These are phyloP conservation scores for Pecten maximus DNA, from an alignment of 2,888 invertebrate genomes.

Conservation along the genomic window DNA sequence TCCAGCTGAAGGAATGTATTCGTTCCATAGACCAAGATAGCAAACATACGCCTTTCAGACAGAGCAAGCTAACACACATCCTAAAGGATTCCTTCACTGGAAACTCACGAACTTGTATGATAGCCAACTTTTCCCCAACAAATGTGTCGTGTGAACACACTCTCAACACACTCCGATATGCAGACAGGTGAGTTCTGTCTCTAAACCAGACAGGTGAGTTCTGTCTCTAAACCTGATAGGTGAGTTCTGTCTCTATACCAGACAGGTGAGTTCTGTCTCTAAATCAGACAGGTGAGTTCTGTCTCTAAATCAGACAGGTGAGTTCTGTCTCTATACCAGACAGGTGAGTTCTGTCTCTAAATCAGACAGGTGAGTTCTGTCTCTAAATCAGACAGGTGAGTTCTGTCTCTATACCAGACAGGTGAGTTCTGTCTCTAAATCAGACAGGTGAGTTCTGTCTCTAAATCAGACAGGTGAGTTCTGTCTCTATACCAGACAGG, in stretches of 20 bases:
- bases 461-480: no score
- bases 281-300: no score
- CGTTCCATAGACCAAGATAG: conserved; percentile 81
- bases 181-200: conserved; percentile 78
- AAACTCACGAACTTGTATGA: conserved; percentile 81
- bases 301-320: no score
- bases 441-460: no score
- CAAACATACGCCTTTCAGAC: conserved; percentile 81
- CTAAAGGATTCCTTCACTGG: conserved; percentile 81
- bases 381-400: no score
- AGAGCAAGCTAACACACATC: conserved; percentile 82
- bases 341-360: no score
- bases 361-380: no score
- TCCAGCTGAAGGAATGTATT: conserved; percentile 82
- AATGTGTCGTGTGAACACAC: conserved; percentile 80
- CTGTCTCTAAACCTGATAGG: no score
- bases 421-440: no score
- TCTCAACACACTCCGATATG: conserved; percentile 82
- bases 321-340: background rate
- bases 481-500: background rate
- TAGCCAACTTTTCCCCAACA: conserved; percentile 80
- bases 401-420: no score
- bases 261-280: no score
- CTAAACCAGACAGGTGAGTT: background rate
- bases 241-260: no score